Evolutionary conservation across 2,797 vertebrate genomes (phyloP).

Genomic region (Helarctos malayanus): DNA sequence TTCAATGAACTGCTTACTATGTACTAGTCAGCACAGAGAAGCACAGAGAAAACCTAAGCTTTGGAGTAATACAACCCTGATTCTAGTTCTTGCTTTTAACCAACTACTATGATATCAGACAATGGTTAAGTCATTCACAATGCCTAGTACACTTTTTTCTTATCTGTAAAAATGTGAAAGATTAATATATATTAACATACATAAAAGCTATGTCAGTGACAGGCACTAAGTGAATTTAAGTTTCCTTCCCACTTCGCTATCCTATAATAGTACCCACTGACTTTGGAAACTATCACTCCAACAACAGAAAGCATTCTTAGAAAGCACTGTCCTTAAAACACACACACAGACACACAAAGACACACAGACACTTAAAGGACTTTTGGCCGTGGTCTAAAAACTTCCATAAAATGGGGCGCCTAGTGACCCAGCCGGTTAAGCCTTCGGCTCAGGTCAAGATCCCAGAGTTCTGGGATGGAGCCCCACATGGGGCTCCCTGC

Average conservation of each 20-base stretch:
- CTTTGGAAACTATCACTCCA: not conserved
- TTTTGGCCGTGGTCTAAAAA: not conserved
- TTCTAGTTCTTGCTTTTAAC: constrained; percentile 13
- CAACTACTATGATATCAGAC: not conserved
- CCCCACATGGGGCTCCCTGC: not conserved
- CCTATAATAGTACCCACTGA: not conserved
- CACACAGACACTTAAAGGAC: not conserved
- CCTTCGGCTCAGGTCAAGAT: not conserved
- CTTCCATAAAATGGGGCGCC: not conserved
- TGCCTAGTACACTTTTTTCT: not conserved
- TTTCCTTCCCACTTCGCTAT: not conserved
- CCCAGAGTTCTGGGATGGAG: not conserved
- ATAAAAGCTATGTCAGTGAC: not conserved
- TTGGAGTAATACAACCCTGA: not conserved
- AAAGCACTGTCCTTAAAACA: not conserved
- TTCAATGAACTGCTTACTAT: constrained; percentile 26
- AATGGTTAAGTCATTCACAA: not conserved
- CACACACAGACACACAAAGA: not conserved
- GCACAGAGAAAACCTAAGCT: not conserved
- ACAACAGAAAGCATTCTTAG: constrained; percentile 42
- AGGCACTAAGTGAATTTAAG: not conserved
- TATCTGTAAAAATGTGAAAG: not conserved
- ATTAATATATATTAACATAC: not conserved
- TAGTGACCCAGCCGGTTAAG: not conserved
- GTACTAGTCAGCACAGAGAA: not conserved